phyloP scores from a whole-genome alignment of 1,140 invertebrate species.

The Stegodyphus mimosarum region DNA sequence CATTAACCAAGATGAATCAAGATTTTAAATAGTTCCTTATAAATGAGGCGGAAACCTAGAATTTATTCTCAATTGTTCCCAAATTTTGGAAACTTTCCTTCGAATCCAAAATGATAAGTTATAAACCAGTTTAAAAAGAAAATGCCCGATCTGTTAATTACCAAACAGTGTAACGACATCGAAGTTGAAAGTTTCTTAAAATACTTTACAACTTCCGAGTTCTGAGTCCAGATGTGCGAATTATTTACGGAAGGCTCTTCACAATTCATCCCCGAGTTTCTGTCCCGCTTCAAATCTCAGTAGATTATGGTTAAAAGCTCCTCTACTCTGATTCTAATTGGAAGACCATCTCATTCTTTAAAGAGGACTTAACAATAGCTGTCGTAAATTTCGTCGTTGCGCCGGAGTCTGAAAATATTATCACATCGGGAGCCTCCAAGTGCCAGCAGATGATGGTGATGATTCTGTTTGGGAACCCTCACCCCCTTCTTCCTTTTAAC shows the following conservation, averaged over 20 bases:
- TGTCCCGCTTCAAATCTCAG: constrained; percentile 1
- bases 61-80: too few species aligned
- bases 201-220: background rate
- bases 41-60: too few species aligned
- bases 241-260: background rate
- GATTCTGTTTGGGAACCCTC: constrained; percentile 46
- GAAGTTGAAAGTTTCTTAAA: background rate
- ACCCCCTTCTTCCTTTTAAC: constrained; percentile 12
- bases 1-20: too few species aligned
- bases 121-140: too few species aligned
- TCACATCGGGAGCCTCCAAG: constrained; percentile 3
- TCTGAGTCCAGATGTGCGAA: too few species aligned
- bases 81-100: too few species aligned
- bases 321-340: constrained; percentile 25
- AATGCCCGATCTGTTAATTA: too few species aligned
- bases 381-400: constrained; percentile 32
- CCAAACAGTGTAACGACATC: background rate
- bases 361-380: constrained; percentile 11
- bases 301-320: constrained; percentile 21
- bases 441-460: constrained; percentile 50
- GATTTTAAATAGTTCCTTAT: too few species aligned
- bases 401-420: constrained; percentile 43
- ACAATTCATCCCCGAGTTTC: background rate
- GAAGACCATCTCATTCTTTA: constrained; percentile 10
- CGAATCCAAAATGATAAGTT: too few species aligned